These are phyloP conservation scores for Triops longicaudatus DNA, from an alignment of 1,140 invertebrate species.

Conservation along the genomic window DNA sequence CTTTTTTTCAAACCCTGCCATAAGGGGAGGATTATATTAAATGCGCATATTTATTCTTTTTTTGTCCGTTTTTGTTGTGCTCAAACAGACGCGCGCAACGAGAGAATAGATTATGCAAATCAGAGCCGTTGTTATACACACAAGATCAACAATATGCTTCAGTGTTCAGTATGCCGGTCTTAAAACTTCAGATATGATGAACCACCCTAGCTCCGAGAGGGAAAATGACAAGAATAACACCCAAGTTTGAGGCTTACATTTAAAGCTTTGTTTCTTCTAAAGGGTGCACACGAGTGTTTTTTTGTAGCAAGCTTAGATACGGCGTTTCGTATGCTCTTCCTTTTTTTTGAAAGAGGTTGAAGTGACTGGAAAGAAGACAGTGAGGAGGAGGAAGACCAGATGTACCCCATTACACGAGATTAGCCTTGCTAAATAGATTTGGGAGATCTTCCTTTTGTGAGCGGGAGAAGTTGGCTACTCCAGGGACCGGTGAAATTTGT, in stretches of 20 bases:
- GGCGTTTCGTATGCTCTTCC: neutral
- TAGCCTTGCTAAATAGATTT: constrained; percentile 12
- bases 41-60: neutral
- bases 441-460: neutral
- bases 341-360: no score
- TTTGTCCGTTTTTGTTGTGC: neutral
- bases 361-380: neutral
- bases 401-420: constrained; percentile 1
- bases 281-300: neutral
- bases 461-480: neutral
- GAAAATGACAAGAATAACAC: neutral
- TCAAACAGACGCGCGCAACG: neutral
- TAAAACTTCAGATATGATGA: neutral
- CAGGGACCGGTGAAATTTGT: neutral
- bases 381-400: neutral
- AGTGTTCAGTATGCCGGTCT: constrained; percentile 1
- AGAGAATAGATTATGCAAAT: constrained; percentile 13
- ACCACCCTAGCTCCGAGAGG: neutral
- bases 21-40: neutral
- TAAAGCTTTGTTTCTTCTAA: neutral
- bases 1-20: neutral
- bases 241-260: neutral
- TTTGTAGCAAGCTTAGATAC: neutral
- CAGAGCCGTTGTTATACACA: constrained; percentile 11
- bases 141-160: constrained; percentile 9